Conservation (phyloP, 2,113 vertebrate species). For the Brachyistius frenatus region DNA sequence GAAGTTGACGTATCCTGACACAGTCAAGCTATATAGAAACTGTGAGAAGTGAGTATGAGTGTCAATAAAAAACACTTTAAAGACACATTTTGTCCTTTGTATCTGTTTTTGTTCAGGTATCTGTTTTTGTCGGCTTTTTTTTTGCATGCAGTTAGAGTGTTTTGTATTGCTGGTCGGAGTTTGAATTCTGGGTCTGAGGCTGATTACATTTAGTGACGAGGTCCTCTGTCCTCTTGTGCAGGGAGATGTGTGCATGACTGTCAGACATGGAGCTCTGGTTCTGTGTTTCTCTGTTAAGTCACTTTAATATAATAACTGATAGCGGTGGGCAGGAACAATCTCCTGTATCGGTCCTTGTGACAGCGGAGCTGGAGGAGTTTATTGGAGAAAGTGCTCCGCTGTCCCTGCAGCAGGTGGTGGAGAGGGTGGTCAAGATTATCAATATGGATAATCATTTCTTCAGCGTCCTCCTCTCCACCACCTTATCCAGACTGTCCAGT, state of each 20-base stretch:
- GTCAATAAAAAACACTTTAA: not conserved
- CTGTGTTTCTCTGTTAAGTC: conserved; percentile 13
- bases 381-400: too few relatives aligned
- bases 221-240: conserved; percentile 2
- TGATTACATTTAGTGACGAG: not conserved
- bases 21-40: not conserved
- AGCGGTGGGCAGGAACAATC: too few relatives aligned
- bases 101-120: not conserved
- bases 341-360: too few relatives aligned
- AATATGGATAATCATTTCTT: too few relatives aligned
- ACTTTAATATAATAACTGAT: conserved; percentile 1
- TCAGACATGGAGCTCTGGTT: conserved; percentile 4
- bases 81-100: not conserved
- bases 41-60: not conserved
- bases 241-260: not conserved
- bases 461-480: too few relatives aligned
- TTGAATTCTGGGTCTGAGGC: not conserved
- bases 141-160: not conserved
- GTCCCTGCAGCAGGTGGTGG: too few relatives aligned
- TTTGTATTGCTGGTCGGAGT: not conserved
- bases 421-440: too few relatives aligned
- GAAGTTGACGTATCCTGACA: not conserved
- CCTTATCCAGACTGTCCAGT: too few relatives aligned
- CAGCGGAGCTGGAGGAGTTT: too few relatives aligned
- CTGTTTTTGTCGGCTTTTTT: conserved; percentile 8